These are phyloP conservation scores for Calyptomena viridis DNA, from an alignment of 2,113 vertebrate genomes.

Conservation along the genomic window DNA sequence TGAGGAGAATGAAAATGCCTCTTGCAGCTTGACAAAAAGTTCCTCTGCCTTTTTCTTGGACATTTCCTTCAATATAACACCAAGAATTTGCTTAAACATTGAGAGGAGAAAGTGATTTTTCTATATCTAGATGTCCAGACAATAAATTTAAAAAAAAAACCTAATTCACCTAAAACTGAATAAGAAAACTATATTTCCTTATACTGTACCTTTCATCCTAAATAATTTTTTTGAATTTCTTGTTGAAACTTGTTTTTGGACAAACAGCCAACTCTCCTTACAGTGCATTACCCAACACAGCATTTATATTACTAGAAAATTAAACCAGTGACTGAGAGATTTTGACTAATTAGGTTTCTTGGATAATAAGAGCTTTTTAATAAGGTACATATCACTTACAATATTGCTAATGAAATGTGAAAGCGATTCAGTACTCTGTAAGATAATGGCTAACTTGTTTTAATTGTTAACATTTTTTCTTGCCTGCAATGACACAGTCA, in stretches of 20 bases:
- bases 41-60: slow-evolving; percentile 25
- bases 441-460: slow-evolving; percentile 94
- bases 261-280: slow-evolving; percentile 55
- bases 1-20: slow-evolving; percentile 24
- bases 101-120: background rate
- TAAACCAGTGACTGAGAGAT: slow-evolving; percentile 73
- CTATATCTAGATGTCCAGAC: background rate
- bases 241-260: slow-evolving; percentile 28
- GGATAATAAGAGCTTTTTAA: slow-evolving; percentile 86
- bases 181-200: background rate
- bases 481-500: slow-evolving; percentile 93
- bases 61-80: background rate
- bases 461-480: slow-evolving; percentile 98
- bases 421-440: slow-evolving; percentile 79
- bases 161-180: background rate
- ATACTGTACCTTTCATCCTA: background rate
- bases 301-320: slow-evolving; percentile 75
- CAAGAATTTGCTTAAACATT: background rate
- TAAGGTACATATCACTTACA: slow-evolving; percentile 87
- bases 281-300: slow-evolving; percentile 42
- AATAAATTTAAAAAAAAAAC: background rate
- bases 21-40: background rate
- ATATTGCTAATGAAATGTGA: slow-evolving; percentile 90
- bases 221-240: background rate
- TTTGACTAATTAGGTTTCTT: slow-evolving; percentile 87